phyloP scores from a whole-genome alignment of 2,113 vertebrate species.

The Sialia sialis region DNA sequence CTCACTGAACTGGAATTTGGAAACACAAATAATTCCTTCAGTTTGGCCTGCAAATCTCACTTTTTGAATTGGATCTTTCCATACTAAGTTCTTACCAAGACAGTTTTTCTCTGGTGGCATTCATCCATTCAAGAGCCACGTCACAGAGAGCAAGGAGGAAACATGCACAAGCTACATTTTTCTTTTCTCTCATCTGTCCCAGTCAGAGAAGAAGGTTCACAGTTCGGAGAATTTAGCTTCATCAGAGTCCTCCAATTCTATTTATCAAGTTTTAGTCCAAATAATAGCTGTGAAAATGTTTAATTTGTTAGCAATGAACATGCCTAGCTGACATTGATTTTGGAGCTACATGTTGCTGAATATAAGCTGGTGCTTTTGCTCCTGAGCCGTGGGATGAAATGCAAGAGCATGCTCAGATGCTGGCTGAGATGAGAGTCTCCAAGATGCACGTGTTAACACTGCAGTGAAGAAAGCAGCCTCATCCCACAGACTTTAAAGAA shows the following conservation, averaged over 20 bases:
- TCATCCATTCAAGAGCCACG: neutral
- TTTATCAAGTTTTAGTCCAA: neutral
- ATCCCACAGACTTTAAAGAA: neutral
- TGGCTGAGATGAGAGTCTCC: constrained; percentile 27
- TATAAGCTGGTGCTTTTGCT: constrained; percentile 2
- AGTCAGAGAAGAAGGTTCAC: neutral
- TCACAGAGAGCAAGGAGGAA: neutral
- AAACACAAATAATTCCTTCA: neutral
- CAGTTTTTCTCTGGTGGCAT: neutral
- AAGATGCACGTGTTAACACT: neutral
- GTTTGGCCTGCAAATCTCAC: neutral
- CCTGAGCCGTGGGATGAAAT: constrained; percentile 1
- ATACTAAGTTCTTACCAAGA: neutral
- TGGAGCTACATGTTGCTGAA: neutral
- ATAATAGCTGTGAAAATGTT: constrained; percentile 12
- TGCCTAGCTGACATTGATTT: neutral
- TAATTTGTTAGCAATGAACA: neutral
- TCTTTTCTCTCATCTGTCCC: neutral
- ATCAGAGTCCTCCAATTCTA: neutral
- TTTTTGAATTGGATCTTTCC: neutral
- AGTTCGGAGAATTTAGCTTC: neutral
- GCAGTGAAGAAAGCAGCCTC: neutral
- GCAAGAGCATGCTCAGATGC: constrained; percentile 16
- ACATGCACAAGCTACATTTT: neutral
- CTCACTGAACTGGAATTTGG: neutral